Percentiles rank a stretch among this genome's conserved stretches.
These are phyloP conservation scores for Cerastoderma edule DNA, from an alignment of 2,888 invertebrate species.

Conservation along the genomic window DNA sequence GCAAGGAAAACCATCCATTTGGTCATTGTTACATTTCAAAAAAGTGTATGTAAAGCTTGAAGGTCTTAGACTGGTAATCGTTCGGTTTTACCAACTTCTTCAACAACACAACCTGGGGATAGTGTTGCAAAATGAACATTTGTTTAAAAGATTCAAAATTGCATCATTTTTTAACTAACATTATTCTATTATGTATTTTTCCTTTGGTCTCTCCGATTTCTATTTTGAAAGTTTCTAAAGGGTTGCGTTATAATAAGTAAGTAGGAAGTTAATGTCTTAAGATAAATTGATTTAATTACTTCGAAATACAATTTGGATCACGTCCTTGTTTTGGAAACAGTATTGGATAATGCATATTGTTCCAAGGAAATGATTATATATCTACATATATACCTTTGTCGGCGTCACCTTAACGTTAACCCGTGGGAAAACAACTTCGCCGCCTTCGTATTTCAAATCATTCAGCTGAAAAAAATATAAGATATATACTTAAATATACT, in stretches of 20 bases:
- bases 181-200: background rate
- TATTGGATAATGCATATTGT: background rate
- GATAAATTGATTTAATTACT: background rate
- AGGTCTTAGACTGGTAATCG: background rate
- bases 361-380: background rate
- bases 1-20: too few relatives aligned
- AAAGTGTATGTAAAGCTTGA: background rate
- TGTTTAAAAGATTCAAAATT: too few relatives aligned
- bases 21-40: background rate
- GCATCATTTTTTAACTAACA: background rate
- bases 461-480: slow-evolving; percentile 48
- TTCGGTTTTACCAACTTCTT: background rate
- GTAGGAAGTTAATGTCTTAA: too few relatives aligned
- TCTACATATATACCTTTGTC: slow-evolving; percentile 43
- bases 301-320: background rate
- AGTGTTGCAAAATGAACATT: too few relatives aligned
- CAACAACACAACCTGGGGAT: too few relatives aligned
- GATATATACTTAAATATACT: background rate
- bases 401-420: slow-evolving; percentile 50
- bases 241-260: background rate
- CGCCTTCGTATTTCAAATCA: slow-evolving; percentile 55
- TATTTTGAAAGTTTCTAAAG: background rate
- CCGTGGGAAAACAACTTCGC: slow-evolving; percentile 61
- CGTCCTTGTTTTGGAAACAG: background rate
- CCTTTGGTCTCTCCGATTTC: background rate